Conservation (phyloP, 2,888 invertebrate genomes). For the Brenthis ino region DNA sequence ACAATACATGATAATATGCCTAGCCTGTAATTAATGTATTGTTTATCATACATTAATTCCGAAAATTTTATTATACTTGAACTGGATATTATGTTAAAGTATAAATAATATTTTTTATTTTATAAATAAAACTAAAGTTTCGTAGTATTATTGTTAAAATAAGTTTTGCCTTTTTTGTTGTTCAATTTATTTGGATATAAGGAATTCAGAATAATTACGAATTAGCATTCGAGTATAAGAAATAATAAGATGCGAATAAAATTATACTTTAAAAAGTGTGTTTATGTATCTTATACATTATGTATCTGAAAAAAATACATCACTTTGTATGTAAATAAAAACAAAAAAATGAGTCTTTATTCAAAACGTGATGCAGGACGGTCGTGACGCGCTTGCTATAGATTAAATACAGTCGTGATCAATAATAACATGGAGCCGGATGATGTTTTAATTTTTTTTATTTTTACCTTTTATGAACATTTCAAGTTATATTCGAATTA, state of each 20-base stretch:
- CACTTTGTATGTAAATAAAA: neutral
- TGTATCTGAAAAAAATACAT: too few relatives aligned
- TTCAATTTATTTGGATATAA: too few relatives aligned
- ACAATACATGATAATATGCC: slow-evolving; percentile 70
- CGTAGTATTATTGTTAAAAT: too few relatives aligned
- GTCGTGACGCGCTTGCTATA: slow-evolving; percentile 19
- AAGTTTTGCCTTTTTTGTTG: too few relatives aligned
- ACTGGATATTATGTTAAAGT: too few relatives aligned
- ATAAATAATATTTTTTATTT: too few relatives aligned
- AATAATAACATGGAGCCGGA: slow-evolving; percentile 12
- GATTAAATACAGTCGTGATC: slow-evolving; percentile 22
- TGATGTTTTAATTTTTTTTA: slow-evolving; percentile 17
- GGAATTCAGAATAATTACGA: too few relatives aligned
- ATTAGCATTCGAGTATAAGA: neutral
- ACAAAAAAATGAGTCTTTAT: slow-evolving; percentile 7
- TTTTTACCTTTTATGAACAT: slow-evolving; percentile 2
- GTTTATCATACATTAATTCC: slow-evolving; percentile 42
- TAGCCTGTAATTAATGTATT: slow-evolving; percentile 70
- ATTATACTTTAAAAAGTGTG: neutral
- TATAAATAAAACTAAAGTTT: too few relatives aligned
- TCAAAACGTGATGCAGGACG: slow-evolving; percentile 2
- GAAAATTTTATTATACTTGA: slow-evolving; percentile 22
- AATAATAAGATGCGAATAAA: neutral
- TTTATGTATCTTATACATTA: too few relatives aligned
- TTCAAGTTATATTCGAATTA: neutral